Evolutionary conservation across 1,140 invertebrate genomes (phyloP), one percentile per base, ranked within the genome.

Genomic region (Harlomillsia oculata): DNA sequence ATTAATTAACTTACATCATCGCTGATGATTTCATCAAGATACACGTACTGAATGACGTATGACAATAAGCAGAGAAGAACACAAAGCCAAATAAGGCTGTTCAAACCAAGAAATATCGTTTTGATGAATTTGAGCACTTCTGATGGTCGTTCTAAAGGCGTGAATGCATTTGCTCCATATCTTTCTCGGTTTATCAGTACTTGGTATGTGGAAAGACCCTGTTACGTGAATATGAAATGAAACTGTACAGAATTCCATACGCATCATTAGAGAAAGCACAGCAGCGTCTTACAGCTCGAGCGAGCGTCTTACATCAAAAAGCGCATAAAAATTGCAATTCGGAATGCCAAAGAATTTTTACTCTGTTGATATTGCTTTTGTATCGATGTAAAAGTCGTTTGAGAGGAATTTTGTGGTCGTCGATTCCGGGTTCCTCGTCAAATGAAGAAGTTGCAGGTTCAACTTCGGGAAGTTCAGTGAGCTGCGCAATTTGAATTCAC

Each of bases 51-150:
- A 3, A 30, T 8, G 3, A 20, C 20, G 23, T 52, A 63, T 5
- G 53, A 39, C 0, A n/a, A 2, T 29, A 63, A 36, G 34, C 44
- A 48, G 8, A 59, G 9, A 16, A 63, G 8, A 0, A 46, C 52
- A 36, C 60, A 59, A 26, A 45, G 23, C 60, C 60, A 63, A 13
- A 63, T 30, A 0, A 63, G 41, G 8, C 40, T 14, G 37, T 63
- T 63, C 16, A 63, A 32, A 13, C 60, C 60, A 25, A 56, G 32
- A n/a, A 50, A 44, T 3, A 63, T 20, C 14, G 25, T 49, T 48
- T 41, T 56, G 0, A 54, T 2, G 25, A 59, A 59, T 37, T 43
- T 37, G 5, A 23, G 34, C 3, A 59, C 11, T 25, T 59, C 54
- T 6, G 60, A 63, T 37, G 46, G 56, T 28, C 53, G 55, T 16